These are phyloP conservation scores for Aleadryas rufinucha DNA, from an alignment of 2,113 vertebrate species.

Conservation along the genomic window DNA sequence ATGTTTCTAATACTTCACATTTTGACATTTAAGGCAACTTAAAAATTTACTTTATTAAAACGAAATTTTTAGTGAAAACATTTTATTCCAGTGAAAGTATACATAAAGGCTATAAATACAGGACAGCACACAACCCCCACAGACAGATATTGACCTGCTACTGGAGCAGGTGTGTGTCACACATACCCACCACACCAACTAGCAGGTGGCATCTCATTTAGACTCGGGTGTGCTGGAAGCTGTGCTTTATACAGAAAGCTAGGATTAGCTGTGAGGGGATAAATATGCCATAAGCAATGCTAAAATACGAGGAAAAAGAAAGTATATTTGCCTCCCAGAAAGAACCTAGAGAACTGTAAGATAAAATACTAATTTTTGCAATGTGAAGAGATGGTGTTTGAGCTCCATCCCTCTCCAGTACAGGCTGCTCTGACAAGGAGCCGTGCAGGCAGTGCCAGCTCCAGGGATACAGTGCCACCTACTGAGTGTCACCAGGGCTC, in stretches of 20 bases:
- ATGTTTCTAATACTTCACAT: neutral
- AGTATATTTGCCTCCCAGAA: neutral
- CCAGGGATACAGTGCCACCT: conserved; percentile 54
- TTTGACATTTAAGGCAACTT: neutral
- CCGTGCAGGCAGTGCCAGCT: neutral
- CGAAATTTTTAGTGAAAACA: neutral
- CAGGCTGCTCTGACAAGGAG: neutral
- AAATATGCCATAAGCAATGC: neutral
- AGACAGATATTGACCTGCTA: fast-evolving
- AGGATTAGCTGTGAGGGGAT: neutral
- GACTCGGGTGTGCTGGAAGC: neutral
- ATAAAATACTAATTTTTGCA: neutral
- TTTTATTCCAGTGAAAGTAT: neutral
- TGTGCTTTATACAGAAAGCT: neutral
- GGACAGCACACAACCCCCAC: neutral
- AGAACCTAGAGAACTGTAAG: neutral
- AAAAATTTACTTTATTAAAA: neutral
- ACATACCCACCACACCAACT: fast-evolving
- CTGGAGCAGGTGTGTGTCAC: neutral
- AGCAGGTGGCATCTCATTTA: neutral
- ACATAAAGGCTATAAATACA: neutral
- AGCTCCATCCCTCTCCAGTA: neutral
- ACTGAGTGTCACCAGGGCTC: neutral
- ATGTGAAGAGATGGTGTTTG: neutral
- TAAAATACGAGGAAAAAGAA: neutral